These are phyloP conservation scores for Myotis planiceps DNA, from an alignment of 2,797 vertebrate genomes.

Conservation along the genomic window DNA sequence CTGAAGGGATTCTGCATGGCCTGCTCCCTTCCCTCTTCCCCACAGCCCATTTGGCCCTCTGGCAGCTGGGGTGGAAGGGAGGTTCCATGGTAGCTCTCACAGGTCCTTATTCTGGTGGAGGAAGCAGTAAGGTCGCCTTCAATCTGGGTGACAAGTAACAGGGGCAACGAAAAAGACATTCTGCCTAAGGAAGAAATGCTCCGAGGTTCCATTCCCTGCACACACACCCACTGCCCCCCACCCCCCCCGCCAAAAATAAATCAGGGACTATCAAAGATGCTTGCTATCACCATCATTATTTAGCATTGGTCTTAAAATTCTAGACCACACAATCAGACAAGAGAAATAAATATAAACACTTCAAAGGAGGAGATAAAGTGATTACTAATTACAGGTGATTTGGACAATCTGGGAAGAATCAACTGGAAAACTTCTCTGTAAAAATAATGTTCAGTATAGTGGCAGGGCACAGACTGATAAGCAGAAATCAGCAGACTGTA, in stretches of 20 bases:
- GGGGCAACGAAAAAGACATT: background rate
- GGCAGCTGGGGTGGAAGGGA: background rate
- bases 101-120: background rate
- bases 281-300: background rate
- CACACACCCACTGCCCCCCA: too few relatives aligned
- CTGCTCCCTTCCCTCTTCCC: background rate
- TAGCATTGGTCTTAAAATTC: background rate
- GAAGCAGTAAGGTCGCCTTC: background rate
- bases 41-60: background rate
- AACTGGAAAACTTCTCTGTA: background rate
- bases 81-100: background rate
- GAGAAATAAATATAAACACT: background rate
- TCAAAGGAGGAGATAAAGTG: background rate
- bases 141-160: background rate
- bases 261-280: background rate
- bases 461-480: background rate
- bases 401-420: slow-evolving; percentile 23
- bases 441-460: background rate
- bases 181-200: background rate
- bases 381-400: background rate
- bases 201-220: background rate
- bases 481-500: background rate
- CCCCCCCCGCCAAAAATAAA: background rate
- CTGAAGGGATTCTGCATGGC: background rate
- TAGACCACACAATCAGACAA: background rate